These are phyloP conservation scores for Lophotriccus pileatus DNA, from an alignment of 2,797 vertebrate genomes.

Conservation along the genomic window DNA sequence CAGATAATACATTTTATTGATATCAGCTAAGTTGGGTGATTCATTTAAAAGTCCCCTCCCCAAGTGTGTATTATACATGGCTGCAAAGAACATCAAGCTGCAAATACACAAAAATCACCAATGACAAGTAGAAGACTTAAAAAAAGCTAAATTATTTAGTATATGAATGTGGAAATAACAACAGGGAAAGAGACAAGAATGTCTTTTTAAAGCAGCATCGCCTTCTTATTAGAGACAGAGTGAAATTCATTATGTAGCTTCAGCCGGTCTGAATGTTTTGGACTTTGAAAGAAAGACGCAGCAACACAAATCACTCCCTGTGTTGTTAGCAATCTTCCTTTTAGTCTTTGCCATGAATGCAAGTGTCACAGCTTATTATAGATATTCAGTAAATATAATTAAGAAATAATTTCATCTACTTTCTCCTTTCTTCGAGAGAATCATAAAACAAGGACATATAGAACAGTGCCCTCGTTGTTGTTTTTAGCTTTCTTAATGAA, in stretches of 20 bases:
- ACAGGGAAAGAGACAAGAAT: neutral
- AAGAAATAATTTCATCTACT: conserved; percentile 47
- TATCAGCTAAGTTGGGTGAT: neutral
- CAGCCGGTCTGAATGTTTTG: neutral
- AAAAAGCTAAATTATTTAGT: neutral
- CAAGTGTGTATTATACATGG: neutral
- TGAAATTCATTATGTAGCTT: conserved; percentile 13
- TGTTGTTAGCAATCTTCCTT: neutral
- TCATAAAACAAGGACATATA: conserved; percentile 20
- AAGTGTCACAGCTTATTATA: conserved; percentile 45
- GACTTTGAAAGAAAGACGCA: neutral
- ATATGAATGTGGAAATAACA: neutral
- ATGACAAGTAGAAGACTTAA: neutral
- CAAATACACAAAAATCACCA: neutral
- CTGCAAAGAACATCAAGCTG: neutral
- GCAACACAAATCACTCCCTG: neutral
- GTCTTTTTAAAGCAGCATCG: neutral
- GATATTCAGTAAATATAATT: conserved; percentile 43
- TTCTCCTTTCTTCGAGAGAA: conserved; percentile 26
- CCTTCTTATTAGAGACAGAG: neutral
- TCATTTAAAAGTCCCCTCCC: neutral
- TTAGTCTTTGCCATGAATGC: neutral
- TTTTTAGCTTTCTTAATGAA: conserved; percentile 47
- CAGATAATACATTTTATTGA: neutral
- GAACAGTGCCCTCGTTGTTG: conserved; percentile 18